Evolutionary conservation across 2,797 vertebrate species (phyloP), one percentile per base, ranked within the genome.

Genomic region (Liparis tanakae): DNA sequence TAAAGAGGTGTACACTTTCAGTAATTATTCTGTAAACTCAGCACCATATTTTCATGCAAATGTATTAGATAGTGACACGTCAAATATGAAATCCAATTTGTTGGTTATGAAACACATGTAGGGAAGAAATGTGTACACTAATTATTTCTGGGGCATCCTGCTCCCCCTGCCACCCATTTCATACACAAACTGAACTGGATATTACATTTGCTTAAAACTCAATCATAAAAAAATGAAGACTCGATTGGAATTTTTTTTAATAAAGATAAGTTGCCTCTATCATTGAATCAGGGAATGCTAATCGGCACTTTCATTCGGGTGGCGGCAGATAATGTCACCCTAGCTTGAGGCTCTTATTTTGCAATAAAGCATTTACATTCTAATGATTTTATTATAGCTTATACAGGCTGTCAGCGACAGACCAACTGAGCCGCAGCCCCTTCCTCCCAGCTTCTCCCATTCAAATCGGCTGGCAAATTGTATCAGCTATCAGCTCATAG

Each of bases 341-440:
- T 96, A 94, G 96, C 97, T 97, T 93, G 95, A 95, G 97, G 96
- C 97, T 98, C 96, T 98, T 98, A 98, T 98, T 98, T 97, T 80
- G 95, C 97, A 98, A 99, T 99, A 99, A 99, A 98, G 97, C 97
- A 99, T 99, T 99, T 99, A 99, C 97, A 99, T 99, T 99, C 97
- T 99, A 99, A 99, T 99, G 97, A 98, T 99, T 99, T 99, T 99
- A 99, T 99, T 98, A 98, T 97, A 96, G 97, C 96, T 93, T 92
- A 95, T 95, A 91, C 93, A 95, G 96, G 94, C 97, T 98, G 97
- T 97, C 97, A 96, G 95, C 91, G 95, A 91, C 93, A 92, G 96
- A 85, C 85, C 87, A 69, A 94, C 95, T 95, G 95, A 96, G 94
- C 95, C 92, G 88, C 78, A 75, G 94, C 94, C 94, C 87, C 88